These are phyloP conservation scores for Bombus waltoni DNA, from an alignment of 1,140 invertebrate genomes.

Conservation along the genomic window DNA sequence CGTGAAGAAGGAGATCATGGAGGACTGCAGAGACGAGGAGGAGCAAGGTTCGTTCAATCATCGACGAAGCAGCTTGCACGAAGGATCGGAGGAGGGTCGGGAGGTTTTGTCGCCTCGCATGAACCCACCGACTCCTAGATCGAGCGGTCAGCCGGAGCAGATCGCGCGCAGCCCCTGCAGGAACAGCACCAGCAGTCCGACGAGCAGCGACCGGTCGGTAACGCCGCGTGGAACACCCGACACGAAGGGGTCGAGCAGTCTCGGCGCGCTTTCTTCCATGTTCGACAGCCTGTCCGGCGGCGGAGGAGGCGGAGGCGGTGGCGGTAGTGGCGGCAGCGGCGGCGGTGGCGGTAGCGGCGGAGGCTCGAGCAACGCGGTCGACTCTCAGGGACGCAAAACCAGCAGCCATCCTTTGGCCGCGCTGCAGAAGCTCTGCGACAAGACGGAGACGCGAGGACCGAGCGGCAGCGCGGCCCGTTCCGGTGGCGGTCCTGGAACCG, in stretches of 20 bases:
- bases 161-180: conserved; percentile 84
- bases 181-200: conserved; percentile 87
- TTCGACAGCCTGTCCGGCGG: conserved; percentile 90
- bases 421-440: conserved; percentile 96
- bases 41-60: conserved; percentile 77
- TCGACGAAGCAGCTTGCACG: conserved; percentile 73
- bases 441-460: conserved; percentile 89
- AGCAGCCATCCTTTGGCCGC: conserved; percentile 95
- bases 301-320: conserved; percentile 79
- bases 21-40: conserved; percentile 78
- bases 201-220: conserved; percentile 88
- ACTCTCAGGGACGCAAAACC: conserved; percentile 84
- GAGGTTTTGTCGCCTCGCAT: conserved; percentile 82
- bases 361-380: conserved; percentile 76
- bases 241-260: conserved; percentile 87
- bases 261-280: conserved; percentile 94
- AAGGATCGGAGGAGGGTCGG: conserved; percentile 74
- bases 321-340: conserved; percentile 83
- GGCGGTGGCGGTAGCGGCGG: conserved; percentile 79
- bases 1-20: conserved; percentile 80
- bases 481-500: conserved; percentile 32
- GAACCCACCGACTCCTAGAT: conserved; percentile 83
- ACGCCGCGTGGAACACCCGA: conserved; percentile 88
- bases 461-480: conserved; percentile 64
- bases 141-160: conserved; percentile 75